These are phyloP conservation scores for Platycnemis pennipes DNA, from an alignment of 2,888 invertebrate species.

Conservation along the genomic window DNA sequence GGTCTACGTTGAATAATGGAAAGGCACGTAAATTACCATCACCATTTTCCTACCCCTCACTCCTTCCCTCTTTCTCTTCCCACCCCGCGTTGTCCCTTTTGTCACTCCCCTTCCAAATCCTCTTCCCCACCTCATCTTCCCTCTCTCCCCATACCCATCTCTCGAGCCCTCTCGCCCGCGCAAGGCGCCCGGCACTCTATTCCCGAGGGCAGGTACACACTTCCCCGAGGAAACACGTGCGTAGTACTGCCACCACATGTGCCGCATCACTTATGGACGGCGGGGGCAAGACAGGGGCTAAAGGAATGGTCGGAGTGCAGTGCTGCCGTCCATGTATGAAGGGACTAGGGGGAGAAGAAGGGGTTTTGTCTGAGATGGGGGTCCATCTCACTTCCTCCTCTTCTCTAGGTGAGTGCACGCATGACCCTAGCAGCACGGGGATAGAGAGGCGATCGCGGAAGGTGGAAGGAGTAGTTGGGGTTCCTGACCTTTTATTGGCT, in stretches of 20 bases:
- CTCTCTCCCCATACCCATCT: background rate
- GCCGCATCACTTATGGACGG: background rate
- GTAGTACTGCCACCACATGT: background rate
- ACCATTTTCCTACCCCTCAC: background rate
- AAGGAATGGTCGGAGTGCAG: background rate
- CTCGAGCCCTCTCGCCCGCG: background rate
- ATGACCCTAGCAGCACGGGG: background rate
- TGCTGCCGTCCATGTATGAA: background rate
- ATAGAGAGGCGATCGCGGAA: background rate
- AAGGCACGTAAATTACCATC: background rate
- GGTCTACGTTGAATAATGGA: conserved; percentile 1
- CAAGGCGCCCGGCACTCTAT: no score
- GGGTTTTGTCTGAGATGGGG: background rate
- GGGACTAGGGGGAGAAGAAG: background rate
- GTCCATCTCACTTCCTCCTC: no score
- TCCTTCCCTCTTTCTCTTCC: background rate
- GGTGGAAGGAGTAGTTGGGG: background rate
- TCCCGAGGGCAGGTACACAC: background rate
- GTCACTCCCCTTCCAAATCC: background rate
- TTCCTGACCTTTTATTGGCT: background rate
- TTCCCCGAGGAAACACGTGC: background rate
- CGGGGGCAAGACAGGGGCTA: background rate
- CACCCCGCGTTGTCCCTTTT: background rate
- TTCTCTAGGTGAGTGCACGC: background rate
- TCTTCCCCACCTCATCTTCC: background rate